Conservation (phyloP, 30 jellyfish, hydroid and myxozoan species). For the Phacellophora camtschatica region DNA sequence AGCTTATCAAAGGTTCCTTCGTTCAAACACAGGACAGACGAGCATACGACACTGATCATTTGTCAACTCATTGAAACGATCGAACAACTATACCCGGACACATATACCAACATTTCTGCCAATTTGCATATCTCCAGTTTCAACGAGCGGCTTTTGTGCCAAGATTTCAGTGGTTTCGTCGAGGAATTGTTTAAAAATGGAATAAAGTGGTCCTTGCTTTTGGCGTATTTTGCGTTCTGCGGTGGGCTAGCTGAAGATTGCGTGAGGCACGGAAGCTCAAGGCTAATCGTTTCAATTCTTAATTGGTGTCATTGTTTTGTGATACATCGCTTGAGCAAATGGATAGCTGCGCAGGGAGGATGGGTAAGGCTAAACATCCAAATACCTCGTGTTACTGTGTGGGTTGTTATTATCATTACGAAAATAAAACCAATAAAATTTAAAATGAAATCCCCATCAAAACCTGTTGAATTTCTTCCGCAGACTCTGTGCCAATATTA, state of each 20-base stretch:
- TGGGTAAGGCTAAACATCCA: no score
- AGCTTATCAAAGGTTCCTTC: constrained; percentile 27
- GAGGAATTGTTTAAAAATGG: constrained; percentile 62
- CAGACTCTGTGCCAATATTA: no score
- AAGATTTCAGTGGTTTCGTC: constrained; percentile 54
- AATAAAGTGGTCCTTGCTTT: constrained; percentile 56
- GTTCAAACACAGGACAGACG: constrained; percentile 45
- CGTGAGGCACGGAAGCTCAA: constrained; percentile 53
- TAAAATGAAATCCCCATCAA: no score
- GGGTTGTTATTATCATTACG: no score
- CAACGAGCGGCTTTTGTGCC: constrained; percentile 57
- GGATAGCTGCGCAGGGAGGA: constrained; percentile 69
- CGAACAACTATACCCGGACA: constrained; percentile 63
- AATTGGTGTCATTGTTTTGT: constrained; percentile 58
- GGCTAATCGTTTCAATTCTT: constrained; percentile 26
- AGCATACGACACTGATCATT: constrained; percentile 49
- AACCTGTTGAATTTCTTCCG: no score
- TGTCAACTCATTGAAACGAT: constrained; percentile 56
- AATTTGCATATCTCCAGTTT: constrained; percentile 45
- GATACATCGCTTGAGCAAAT: not conserved
- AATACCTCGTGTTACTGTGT: no score
- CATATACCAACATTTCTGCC: constrained; percentile 25
- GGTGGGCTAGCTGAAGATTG: constrained; percentile 77
- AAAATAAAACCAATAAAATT: no score
- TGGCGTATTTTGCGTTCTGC: constrained; percentile 57